Conservation (phyloP, 1,140 invertebrate genomes). For the Drosophila sproati region DNA sequence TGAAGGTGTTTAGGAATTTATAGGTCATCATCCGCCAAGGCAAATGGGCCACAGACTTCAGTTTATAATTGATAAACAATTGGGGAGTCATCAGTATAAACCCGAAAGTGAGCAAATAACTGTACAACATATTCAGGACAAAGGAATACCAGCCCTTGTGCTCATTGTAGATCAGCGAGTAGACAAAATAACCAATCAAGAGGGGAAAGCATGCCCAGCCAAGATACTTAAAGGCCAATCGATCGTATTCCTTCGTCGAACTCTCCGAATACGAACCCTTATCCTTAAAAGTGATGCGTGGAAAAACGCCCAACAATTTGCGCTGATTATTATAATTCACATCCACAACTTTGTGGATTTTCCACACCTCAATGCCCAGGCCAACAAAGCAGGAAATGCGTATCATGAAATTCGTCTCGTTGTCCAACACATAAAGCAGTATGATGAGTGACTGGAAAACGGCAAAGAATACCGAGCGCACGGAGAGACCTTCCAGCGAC, state of each 20-base stretch:
- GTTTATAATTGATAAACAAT: slow-evolving; percentile 99
- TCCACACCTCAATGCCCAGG: slow-evolving; percentile 99
- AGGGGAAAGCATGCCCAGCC: slow-evolving; percentile 98
- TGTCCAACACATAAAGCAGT: slow-evolving; percentile 98
- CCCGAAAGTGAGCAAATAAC: slow-evolving; percentile 98
- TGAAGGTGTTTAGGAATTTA: slow-evolving; percentile 99
- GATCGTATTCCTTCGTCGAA: slow-evolving; percentile 97
- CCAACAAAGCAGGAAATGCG: slow-evolving; percentile 96
- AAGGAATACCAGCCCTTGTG: slow-evolving; percentile 99
- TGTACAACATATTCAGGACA: slow-evolving; percentile 97
- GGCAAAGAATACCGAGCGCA: slow-evolving; percentile 99
- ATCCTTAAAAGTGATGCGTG: slow-evolving; percentile 93
- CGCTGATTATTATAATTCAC: slow-evolving; percentile 92
- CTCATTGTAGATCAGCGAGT: slow-evolving; percentile 98
- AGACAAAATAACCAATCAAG: slow-evolving; percentile 95
- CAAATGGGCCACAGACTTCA: slow-evolving; percentile 99
- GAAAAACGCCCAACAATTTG: slow-evolving; percentile 91
- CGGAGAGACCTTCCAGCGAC: slow-evolving; percentile 98
- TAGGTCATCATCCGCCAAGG: slow-evolving; percentile 99
- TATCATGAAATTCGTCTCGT: slow-evolving; percentile 99
- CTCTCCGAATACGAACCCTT: slow-evolving; percentile 99
- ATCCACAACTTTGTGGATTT: slow-evolving; percentile 98
- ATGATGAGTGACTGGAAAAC: slow-evolving; percentile 98
- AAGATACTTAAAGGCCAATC: slow-evolving; percentile 97
- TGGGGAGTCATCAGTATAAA: slow-evolving; percentile 99